Conservation (phyloP, 2,888 invertebrate genomes). For the Phyllotreta cruciferae region DNA sequence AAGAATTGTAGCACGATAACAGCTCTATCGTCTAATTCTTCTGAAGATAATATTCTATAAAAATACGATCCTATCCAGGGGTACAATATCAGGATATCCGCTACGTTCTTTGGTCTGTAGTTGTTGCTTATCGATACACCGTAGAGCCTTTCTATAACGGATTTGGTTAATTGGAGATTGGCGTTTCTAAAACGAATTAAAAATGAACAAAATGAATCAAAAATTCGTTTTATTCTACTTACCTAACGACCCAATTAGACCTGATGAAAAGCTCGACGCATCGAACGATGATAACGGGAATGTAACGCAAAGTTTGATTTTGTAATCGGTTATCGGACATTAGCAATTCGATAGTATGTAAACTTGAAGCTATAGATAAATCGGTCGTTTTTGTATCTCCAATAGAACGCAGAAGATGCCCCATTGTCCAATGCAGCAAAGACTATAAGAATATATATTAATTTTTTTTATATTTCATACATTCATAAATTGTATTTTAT, state of each 20-base stretch:
- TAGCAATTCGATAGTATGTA: constrained; percentile 47
- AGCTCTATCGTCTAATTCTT: constrained; percentile 42
- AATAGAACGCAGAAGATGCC: constrained; percentile 41
- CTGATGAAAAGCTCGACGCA: constrained; percentile 44
- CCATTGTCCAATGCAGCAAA: constrained; percentile 41
- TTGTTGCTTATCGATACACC: constrained; percentile 43
- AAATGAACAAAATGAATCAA: too few relatives aligned
- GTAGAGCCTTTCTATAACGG: constrained; percentile 47
- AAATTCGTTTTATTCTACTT: constrained; percentile 19
- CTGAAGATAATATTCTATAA: constrained; percentile 36
- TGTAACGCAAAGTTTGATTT: constrained; percentile 41
- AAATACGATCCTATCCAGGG: constrained; percentile 42
- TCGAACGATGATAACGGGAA: constrained; percentile 39
- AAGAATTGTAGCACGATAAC: constrained; percentile 48
- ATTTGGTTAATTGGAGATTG: constrained; percentile 45
- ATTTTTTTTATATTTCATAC: too few relatives aligned
- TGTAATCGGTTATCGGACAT: constrained; percentile 47
- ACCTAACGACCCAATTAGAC: constrained; percentile 47
- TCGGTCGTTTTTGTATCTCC: constrained; percentile 37
- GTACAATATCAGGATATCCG: constrained; percentile 46
- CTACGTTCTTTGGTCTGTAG: constrained; percentile 45
- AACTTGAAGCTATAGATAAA: constrained; percentile 41
- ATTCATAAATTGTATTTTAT: constrained; percentile 28
- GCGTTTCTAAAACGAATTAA: constrained; percentile 46
- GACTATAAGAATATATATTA: constrained; percentile 36